Evolutionary conservation across 1,140 invertebrate genomes (phyloP).

Genomic region (Anagrus nilaparvatae): DNA sequence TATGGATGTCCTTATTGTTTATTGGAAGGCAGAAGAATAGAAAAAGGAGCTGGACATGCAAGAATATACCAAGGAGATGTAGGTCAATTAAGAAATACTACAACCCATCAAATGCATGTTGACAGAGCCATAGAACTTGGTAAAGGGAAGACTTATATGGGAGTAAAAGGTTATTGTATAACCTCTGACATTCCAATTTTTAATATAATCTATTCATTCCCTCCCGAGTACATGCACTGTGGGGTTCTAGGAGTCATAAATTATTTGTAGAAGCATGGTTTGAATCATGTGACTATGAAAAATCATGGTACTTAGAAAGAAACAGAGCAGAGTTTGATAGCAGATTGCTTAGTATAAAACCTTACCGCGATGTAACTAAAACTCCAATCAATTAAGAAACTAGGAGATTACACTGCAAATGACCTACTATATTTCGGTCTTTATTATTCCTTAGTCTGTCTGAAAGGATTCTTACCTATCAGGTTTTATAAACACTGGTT

Average conservation of each 20-base stretch:
- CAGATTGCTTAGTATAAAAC: not conserved
- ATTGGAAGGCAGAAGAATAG: constrained; percentile 6
- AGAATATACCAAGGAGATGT: constrained; percentile 1
- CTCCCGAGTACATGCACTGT: constrained; percentile 1
- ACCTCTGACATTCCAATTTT: not conserved
- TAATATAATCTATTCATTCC: not conserved
- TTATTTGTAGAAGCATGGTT: not conserved
- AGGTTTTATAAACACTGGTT: constrained; percentile 3
- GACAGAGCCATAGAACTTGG: not conserved
- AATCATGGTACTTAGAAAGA: not conserved
- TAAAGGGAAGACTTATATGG: not conserved
- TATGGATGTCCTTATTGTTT: constrained; percentile 13
- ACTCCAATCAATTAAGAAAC: not conserved
- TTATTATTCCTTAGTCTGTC: not conserved
- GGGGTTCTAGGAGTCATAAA: not conserved
- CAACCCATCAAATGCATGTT: not conserved
- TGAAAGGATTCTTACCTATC: not conserved
- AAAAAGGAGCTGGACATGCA: constrained; percentile 6
- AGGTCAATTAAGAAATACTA: not conserved
- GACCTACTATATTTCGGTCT: not conserved
- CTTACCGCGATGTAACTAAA: not conserved
- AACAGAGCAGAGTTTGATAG: not conserved
- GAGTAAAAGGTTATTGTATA: not conserved
- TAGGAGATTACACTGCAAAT: not conserved
- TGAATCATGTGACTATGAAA: not conserved